Evolutionary conservation across 2,888 invertebrate species (phyloP).

Genomic region (Phaedon cochleariae): DNA sequence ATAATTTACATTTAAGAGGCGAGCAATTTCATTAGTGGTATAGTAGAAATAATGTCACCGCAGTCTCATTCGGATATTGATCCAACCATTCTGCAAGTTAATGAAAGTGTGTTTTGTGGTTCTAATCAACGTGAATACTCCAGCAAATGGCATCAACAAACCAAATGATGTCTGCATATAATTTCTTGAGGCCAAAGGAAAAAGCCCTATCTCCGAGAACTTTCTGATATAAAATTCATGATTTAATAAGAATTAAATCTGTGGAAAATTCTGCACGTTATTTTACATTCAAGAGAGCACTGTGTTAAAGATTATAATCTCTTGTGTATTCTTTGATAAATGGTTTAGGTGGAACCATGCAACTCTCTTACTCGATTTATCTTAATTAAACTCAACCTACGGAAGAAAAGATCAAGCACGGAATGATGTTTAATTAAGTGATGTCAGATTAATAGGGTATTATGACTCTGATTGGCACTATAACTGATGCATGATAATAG

Average conservation of each 20-base stretch:
- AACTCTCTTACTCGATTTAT: too few relatives aligned
- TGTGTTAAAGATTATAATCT: neutral
- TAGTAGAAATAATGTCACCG: neutral
- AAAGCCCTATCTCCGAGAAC: neutral
- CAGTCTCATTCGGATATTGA: neutral
- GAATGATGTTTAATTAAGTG: too few relatives aligned
- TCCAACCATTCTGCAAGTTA: neutral
- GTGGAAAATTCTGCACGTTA: neutral
- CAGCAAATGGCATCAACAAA: neutral
- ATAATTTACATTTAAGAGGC: too few relatives aligned
- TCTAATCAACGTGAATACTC: constrained; percentile 1
- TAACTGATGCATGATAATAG: too few relatives aligned
- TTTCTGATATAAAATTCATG: neutral
- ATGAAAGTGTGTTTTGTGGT: neutral
- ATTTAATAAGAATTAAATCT: neutral
- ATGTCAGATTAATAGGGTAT: too few relatives aligned
- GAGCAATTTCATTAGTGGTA: neutral
- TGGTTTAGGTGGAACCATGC: too few relatives aligned
- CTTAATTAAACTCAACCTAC: too few relatives aligned
- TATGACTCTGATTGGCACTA: too few relatives aligned
- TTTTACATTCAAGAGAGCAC: neutral
- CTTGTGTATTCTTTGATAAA: neutral
- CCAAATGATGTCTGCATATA: neutral
- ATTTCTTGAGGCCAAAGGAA: neutral
- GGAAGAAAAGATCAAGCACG: too few relatives aligned